These are phyloP conservation scores for Ectropis crepuscularia DNA, from an alignment of 2,888 invertebrate species.

Conservation along the genomic window DNA sequence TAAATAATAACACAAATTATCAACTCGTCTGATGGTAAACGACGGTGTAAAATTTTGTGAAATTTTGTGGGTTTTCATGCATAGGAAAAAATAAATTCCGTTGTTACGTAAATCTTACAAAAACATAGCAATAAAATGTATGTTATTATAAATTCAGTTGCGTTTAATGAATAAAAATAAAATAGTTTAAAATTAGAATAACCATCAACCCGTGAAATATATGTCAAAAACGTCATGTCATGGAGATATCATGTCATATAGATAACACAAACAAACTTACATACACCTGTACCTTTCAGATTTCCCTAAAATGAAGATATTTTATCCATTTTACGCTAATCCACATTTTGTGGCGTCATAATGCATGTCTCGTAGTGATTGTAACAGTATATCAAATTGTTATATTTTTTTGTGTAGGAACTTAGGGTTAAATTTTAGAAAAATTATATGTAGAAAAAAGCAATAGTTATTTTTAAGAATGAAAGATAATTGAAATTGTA, in stretches of 20 bases:
- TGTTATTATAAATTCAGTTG: conserved; percentile 15
- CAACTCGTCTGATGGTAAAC: too few relatives aligned
- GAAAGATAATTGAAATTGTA: too few relatives aligned
- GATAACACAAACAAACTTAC: conserved; percentile 22
- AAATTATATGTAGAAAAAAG: too few relatives aligned
- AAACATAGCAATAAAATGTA: neutral
- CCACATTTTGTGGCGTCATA: conserved; percentile 38
- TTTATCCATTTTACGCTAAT: conserved; percentile 46
- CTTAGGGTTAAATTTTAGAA: too few relatives aligned
- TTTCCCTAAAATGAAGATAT: conserved; percentile 45
- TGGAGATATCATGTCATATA: conserved; percentile 24
- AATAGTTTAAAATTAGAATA: conserved; percentile 23
- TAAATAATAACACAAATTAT: too few relatives aligned
- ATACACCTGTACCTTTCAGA: conserved; percentile 32
- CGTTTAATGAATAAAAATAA: neutral
- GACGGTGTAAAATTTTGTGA: too few relatives aligned
- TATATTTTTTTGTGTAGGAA: too few relatives aligned
- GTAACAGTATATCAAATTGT: conserved; percentile 30
- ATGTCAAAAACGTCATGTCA: conserved; percentile 25
- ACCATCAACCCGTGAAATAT: conserved; percentile 15
- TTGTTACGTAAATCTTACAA: neutral
- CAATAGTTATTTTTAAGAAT: too few relatives aligned
- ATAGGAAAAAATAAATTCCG: too few relatives aligned
- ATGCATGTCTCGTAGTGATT: conserved; percentile 19
- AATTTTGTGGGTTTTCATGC: too few relatives aligned